Percentiles rank a stretch among this genome's conserved stretches.
Evolutionary conservation across 2,888 invertebrate species (phyloP).

Genomic region (Sinodicranocentrus sp.): DNA sequence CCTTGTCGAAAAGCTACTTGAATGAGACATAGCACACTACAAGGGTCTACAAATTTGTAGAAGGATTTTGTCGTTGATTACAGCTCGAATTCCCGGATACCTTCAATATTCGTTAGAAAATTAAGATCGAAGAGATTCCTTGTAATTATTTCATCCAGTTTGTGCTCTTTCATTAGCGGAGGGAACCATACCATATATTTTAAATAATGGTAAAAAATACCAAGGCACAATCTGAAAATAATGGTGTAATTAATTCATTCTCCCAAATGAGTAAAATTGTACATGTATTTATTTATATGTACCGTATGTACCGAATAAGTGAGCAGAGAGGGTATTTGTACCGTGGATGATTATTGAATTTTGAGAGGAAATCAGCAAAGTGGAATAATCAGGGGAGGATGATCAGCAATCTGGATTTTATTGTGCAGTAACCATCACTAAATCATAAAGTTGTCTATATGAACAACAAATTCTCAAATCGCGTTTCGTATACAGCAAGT

Average conservation of each 20-base stretch:
- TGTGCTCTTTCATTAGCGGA: constrained; percentile 48
- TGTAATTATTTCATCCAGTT: constrained; percentile 47
- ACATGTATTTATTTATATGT: no score
- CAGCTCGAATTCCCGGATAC: background rate
- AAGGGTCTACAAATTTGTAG: background rate
- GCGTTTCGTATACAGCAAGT: no score
- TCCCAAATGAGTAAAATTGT: constrained; percentile 33
- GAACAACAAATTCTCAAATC: no score
- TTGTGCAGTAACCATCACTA: background rate
- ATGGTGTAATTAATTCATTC: constrained; percentile 27
- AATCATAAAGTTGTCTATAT: no score
- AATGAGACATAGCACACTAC: background rate
- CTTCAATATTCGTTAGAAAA: constrained; percentile 29
- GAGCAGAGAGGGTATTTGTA: no score
- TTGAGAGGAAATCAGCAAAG: background rate
- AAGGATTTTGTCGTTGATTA: constrained; percentile 38
- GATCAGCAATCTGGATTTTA: constrained; percentile 20
- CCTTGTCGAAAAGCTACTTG: constrained; percentile 14
- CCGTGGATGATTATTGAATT: constrained; percentile 19
- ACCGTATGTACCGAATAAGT: no score
- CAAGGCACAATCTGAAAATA: constrained; percentile 17
- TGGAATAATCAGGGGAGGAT: constrained; percentile 16
- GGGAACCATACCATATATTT: background rate
- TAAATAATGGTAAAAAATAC: constrained; percentile 12
- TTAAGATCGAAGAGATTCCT: constrained; percentile 34